phyloP scores from a whole-genome alignment of 2,888 invertebrate species.

The Caenorhabditis becei region DNA sequence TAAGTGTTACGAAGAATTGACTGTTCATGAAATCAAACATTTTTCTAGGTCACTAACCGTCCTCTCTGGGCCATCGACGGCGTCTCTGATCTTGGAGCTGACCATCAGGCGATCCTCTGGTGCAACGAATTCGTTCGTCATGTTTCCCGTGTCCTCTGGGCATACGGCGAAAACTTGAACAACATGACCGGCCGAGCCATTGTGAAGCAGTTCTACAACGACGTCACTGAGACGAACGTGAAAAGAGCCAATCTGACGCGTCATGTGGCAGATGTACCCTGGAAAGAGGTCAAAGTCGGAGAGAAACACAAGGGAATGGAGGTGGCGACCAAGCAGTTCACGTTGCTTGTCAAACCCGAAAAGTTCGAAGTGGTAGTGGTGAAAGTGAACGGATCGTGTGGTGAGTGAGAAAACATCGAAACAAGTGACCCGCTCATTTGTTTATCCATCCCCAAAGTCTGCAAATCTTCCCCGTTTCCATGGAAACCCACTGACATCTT shows the following conservation, averaged over 20 bases:
- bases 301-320: conserved; percentile 15
- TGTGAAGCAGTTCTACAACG: conserved; percentile 25
- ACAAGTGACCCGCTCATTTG: neutral
- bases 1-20: neutral
- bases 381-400: conserved; percentile 30
- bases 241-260: conserved; percentile 27
- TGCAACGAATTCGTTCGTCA: conserved; percentile 81
- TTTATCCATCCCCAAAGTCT: neutral
- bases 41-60: conserved; percentile 32
- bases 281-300: conserved; percentile 24
- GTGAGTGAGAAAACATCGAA: conserved; percentile 17
- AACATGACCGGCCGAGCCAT: conserved; percentile 29
- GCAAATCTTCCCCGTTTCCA: neutral
- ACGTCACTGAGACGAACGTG: conserved; percentile 15
- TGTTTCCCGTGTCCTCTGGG: conserved; percentile 67
- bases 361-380: conserved; percentile 28
- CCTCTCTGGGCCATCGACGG: conserved; percentile 62
- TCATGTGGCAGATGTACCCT: conserved; percentile 25
- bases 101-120: conserved; percentile 82
- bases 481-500: neutral
- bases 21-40: too few relatives aligned
- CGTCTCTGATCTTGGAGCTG: conserved; percentile 68
- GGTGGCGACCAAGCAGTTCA: conserved; percentile 1
- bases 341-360: conserved; percentile 12
- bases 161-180: conserved; percentile 60